Conservation (phyloP, 2,113 vertebrate genomes). For the Pimephales promelas region DNA sequence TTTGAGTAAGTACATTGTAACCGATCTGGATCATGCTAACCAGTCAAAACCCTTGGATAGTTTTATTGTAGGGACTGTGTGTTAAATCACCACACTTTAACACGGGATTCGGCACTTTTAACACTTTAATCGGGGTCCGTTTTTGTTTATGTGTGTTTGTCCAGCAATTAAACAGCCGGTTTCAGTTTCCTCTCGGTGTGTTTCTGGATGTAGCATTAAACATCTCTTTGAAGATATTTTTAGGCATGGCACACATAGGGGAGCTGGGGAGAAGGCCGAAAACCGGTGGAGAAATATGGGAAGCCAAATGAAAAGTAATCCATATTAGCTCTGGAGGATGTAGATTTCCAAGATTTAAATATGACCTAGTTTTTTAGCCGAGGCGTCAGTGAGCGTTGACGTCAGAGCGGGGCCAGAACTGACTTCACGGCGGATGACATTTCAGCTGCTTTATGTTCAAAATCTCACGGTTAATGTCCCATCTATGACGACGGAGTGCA, state of each 20-base stretch:
- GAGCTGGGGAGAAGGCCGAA: constrained; percentile 42
- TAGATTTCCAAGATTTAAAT: constrained; percentile 64
- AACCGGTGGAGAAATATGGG: constrained; percentile 14
- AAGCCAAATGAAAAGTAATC: constrained; percentile 38
- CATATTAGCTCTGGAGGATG: constrained; percentile 47
- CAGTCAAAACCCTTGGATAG: background rate
- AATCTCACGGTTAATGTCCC: background rate
- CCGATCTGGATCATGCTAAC: no score
- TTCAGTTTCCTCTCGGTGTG: constrained; percentile 19
- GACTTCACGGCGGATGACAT: background rate
- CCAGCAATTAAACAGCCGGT: constrained; percentile 23
- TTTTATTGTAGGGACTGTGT: background rate
- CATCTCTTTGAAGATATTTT: constrained; percentile 55
- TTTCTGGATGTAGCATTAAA: constrained; percentile 31
- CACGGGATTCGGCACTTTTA: no score
- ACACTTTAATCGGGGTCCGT: constrained; percentile 53
- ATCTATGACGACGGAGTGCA: background rate
- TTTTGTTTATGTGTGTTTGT: constrained; percentile 40
- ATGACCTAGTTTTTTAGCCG: constrained; percentile 69
- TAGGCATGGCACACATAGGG: constrained; percentile 55
- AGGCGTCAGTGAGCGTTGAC: constrained; percentile 55
- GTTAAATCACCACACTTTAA: background rate
- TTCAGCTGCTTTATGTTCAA: background rate
- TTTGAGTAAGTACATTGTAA: no score
- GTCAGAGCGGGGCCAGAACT: constrained; percentile 51